phyloP scores from a whole-genome alignment of 1,140 invertebrate species.

The Radopholus similis region DNA sequence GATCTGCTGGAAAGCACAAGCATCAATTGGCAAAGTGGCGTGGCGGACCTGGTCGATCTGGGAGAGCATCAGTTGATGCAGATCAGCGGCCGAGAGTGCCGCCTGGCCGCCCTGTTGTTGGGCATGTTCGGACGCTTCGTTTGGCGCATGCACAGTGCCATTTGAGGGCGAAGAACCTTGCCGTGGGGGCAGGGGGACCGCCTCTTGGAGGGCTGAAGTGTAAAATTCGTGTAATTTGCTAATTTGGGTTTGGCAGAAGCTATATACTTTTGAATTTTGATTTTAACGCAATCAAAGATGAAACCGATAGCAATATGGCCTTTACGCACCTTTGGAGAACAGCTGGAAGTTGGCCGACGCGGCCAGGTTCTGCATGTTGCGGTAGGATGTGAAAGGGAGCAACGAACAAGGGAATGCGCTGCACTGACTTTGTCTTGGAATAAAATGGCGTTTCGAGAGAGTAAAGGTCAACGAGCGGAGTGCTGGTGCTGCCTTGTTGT shows the following conservation, averaged over 20 bases:
- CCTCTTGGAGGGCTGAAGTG: conserved; percentile 1
- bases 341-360: conserved; percentile 11
- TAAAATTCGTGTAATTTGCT: background rate
- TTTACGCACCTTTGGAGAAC: conserved; percentile 7
- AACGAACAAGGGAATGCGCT: background rate
- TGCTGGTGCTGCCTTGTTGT: too few relatives aligned
- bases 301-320: background rate
- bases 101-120: background rate
- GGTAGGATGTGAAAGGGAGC: background rate
- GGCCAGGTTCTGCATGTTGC: conserved; percentile 12
- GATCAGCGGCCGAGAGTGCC: conserved; percentile 7
- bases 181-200: background rate
- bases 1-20: conserved; percentile 1
- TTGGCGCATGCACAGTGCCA: too few relatives aligned
- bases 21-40: background rate
- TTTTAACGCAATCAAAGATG: background rate
- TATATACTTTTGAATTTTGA: background rate
- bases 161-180: too few relatives aligned
- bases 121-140: background rate
- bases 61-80: conserved; percentile 9
- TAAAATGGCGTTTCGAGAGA: background rate
- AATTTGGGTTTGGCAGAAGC: background rate
- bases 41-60: conserved; percentile 7
- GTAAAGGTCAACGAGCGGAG: background rate
- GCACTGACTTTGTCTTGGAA: background rate